A percentile compares a stretch with the other conserved stretches of the same genome.
Conservation (phyloP, 2,797 vertebrate species). For the Synanceia verrucosa region DNA sequence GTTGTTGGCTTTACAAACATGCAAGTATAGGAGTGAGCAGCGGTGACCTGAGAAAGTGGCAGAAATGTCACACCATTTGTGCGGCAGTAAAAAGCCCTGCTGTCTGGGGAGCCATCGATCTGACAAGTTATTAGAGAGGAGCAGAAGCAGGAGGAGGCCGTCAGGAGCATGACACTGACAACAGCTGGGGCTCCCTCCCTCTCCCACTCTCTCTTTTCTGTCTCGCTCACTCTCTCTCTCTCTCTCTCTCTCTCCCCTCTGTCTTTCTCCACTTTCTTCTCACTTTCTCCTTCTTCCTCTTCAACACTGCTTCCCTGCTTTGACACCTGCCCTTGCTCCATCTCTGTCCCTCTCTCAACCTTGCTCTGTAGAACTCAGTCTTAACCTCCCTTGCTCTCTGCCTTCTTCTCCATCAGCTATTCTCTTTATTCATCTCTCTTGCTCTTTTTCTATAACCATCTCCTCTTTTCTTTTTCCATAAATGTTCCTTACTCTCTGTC, state of each 20-base stretch:
- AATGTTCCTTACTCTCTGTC: not conserved
- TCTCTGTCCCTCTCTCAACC: not conserved
- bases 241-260: slow-evolving; percentile 1
- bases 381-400: not conserved
- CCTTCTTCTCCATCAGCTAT: not conserved
- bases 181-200: slow-evolving; percentile 41
- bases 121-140: slow-evolving; percentile 82
- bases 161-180: slow-evolving; percentile 69
- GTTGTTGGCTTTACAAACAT: slow-evolving; percentile 36
- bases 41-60: slow-evolving; percentile 61
- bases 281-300: not conserved
- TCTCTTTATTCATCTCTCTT: not conserved
- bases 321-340: slow-evolving; percentile 13
- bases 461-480: not conserved
- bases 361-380: not conserved
- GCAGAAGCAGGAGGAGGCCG: slow-evolving; percentile 61
- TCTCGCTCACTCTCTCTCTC: slow-evolving; percentile 1
- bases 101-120: slow-evolving; percentile 75
- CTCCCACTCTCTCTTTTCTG: not conserved
- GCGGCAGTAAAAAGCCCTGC: slow-evolving; percentile 58
- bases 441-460: not conserved
- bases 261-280: not conserved
- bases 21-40: slow-evolving; percentile 26
- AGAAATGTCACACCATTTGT: slow-evolving; percentile 77
- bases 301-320: not conserved